Evolutionary conservation across 2,888 invertebrate genomes (phyloP), one percentile per base, ranked within the genome.

Genomic region (Matsumyia berberina): DNA sequence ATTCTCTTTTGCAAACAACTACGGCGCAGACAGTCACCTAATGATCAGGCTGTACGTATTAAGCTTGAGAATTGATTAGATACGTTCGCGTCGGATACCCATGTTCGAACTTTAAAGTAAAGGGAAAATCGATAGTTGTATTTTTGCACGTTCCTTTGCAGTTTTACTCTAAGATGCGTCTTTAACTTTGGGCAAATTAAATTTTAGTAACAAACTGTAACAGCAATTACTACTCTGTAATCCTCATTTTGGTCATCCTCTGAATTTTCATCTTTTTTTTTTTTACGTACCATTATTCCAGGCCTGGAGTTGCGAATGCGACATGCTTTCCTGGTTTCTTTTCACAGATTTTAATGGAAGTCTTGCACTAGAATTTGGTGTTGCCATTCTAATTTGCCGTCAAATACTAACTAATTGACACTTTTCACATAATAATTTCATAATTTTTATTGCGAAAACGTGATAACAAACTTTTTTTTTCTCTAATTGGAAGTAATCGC

Each of bases 241-340:
- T 24, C 24, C 24, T 24, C 24, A 24, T 24, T 3, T 24, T 24
- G 24, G 24, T 24, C 24, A 3, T 24, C 24, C 24, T 24, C 4
- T 24, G 24, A n/a, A n/a, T 55, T 9, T 15, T 11, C 5, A 5
- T 17, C 9, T 4, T 11, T 24, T 3, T 11, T 42, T n/a, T 44
- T n/a, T 70, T 60, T 89, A 94, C 91, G 95, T 93, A 96, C 96
- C 96, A 92, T 96, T 96, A 93, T 96, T 95, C 96, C 96, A 97
- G 89, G 96, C 94, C 92, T 95, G 96, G 46, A 96, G 95, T 93
- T 96, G 96, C 69, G 95, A 94, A 88, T 96, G 95, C 86, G 95
- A 94, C 93, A 96, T 95, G 90, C 94, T 94, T 90, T 96, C 96
- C 90, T 95, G 95, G 91, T 95, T 94, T 89, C 96, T 94, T 93